These are phyloP conservation scores for Platycnemis pennipes DNA, from an alignment of 2,888 invertebrate species.

Conservation along the genomic window DNA sequence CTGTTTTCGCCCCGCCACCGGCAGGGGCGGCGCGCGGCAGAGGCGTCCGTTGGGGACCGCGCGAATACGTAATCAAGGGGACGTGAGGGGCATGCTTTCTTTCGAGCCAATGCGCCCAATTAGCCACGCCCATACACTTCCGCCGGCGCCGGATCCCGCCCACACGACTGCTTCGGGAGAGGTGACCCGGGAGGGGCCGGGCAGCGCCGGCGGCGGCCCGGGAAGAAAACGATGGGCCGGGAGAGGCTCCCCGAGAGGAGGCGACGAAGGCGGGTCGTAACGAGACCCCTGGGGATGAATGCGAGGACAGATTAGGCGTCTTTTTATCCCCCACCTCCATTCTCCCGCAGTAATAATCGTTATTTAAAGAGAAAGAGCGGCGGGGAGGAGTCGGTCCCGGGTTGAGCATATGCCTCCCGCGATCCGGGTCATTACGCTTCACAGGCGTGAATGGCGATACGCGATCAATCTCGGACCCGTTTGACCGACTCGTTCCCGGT, in stretches of 20 bases:
- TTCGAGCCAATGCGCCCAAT: constrained; percentile 55
- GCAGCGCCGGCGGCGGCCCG: background rate
- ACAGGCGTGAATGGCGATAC: too few relatives aligned
- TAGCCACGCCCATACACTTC: constrained; percentile 58
- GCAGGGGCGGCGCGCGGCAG: background rate
- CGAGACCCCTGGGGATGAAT: background rate
- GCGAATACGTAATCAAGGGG: constrained; percentile 51
- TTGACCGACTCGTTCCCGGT: too few relatives aligned
- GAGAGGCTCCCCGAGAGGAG: background rate
- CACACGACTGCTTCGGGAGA: background rate
- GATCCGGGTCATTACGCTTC: too few relatives aligned
- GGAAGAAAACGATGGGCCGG: background rate
- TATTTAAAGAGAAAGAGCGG: background rate
- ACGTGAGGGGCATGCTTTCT: constrained; percentile 58
- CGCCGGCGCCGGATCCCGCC: background rate
- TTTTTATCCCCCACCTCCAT: background rate
- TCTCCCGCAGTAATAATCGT: background rate
- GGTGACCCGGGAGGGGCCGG: background rate
- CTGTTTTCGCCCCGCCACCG: background rate
- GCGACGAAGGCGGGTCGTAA: background rate
- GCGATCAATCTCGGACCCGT: too few relatives aligned
- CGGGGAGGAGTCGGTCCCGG: background rate
- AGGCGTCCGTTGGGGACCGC: background rate
- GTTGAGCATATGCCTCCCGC: too few relatives aligned
- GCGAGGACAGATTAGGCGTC: background rate